A percentile compares a stretch with the other conserved stretches of the same genome.
phyloP scores from a whole-genome alignment of 2,797 vertebrate genomes.

The Typhlichthys eigenmanni region DNA sequence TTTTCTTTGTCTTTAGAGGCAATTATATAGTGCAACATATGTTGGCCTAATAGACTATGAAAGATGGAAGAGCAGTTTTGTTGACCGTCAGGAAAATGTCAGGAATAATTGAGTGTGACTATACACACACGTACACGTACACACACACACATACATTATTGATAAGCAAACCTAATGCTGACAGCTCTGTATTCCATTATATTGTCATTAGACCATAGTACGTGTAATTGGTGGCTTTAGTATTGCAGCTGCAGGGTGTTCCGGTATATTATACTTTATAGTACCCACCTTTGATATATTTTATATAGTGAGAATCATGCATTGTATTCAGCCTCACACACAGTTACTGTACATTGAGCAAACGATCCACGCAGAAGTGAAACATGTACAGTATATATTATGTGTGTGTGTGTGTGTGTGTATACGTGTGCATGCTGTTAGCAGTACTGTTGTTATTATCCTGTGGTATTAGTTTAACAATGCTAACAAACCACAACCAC shows the following conservation, averaged over 20 bases:
- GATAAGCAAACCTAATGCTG: background rate
- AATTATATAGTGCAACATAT: no score
- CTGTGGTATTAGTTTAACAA: no score
- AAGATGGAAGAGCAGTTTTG: no score
- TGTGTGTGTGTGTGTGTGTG: background rate
- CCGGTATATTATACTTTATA: conserved; percentile 1
- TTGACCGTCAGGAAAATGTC: no score
- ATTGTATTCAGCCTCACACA: background rate
- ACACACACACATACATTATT: background rate
- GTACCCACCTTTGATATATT: background rate
- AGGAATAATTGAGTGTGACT: background rate
- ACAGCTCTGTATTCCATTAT: conserved; percentile 4
- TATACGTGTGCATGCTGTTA: background rate
- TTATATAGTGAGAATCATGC: background rate
- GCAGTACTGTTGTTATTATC: no score
- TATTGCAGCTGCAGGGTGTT: background rate
- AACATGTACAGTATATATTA: background rate
- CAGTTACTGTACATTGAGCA: background rate
- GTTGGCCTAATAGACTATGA: no score
- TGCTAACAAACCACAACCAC: background rate
- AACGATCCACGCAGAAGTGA: background rate
- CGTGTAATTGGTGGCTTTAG: conserved; percentile 6
- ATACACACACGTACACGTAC: background rate
- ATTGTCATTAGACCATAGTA: conserved; percentile 1
- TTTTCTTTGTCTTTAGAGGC: no score